Conservation (phyloP, 1,140 invertebrate genomes). For the Arctopsyche grandis region DNA sequence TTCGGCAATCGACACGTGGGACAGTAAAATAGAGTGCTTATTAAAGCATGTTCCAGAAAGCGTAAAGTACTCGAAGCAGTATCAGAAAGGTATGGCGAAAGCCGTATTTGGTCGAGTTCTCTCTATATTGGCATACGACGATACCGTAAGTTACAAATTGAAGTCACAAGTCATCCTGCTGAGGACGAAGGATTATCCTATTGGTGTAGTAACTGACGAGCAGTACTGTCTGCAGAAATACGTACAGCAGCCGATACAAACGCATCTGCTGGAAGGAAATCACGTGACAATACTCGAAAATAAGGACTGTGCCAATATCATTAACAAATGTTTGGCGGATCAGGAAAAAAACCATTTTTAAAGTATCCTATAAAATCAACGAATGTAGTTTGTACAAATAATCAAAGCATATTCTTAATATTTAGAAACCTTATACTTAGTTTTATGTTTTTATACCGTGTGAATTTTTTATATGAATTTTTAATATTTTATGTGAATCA, state of each 20-base stretch:
- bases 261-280: constrained; percentile 75
- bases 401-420: no score
- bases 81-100: constrained; percentile 62
- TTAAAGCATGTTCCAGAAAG: constrained; percentile 58
- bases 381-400: no score
- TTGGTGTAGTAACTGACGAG: constrained; percentile 65
- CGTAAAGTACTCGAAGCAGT: constrained; percentile 64
- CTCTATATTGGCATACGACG: constrained; percentile 66
- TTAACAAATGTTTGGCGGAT: constrained; percentile 63
- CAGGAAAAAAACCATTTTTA: no score
- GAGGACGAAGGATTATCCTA: constrained; percentile 68
- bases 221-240: constrained; percentile 73
- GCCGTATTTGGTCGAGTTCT: constrained; percentile 69
- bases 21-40: constrained; percentile 62
- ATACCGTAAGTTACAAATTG: constrained; percentile 61
- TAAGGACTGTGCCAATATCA: constrained; percentile 69
- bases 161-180: constrained; percentile 72
- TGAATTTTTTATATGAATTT: no score
- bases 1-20: constrained; percentile 66
- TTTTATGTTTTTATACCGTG: no score
- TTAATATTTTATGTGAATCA: no score
- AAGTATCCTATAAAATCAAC: no score
- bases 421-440: no score
- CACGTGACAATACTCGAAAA: constrained; percentile 76
- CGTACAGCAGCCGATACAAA: constrained; percentile 63